phyloP scores from a whole-genome alignment of 2,888 invertebrate genomes.

The Abrostola triplasia region DNA sequence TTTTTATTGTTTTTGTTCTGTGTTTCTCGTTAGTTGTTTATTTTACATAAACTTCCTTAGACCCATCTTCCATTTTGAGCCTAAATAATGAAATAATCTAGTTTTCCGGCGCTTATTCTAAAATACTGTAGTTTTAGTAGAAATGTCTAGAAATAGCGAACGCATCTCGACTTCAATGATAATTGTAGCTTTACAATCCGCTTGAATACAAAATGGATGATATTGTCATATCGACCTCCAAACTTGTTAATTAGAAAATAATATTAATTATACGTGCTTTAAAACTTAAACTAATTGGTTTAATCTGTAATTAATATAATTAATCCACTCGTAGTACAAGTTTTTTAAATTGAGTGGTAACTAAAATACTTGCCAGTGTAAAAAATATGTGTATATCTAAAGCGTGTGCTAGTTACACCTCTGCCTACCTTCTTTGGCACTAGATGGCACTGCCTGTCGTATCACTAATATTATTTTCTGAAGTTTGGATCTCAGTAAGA shows the following conservation, averaged over 20 bases:
- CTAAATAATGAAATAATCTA: neutral
- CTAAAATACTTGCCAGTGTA: neutral
- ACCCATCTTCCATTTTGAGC: neutral
- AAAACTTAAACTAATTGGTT: neutral
- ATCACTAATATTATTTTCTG: neutral
- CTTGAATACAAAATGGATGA: conserved; percentile 19
- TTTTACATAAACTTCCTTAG: neutral
- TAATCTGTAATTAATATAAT: neutral
- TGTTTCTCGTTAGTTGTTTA: neutral
- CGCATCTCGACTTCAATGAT: conserved; percentile 31
- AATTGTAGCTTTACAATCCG: conserved; percentile 35
- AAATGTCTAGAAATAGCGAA: conserved; percentile 34
- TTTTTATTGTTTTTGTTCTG: conserved; percentile 1
- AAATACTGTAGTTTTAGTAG: conserved; percentile 3
- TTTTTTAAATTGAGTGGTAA: conserved; percentile 1
- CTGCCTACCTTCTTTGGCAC: too few relatives aligned
- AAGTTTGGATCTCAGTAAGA: neutral
- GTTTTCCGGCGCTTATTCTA: neutral
- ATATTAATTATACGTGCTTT: conserved; percentile 3
- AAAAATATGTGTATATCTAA: neutral
- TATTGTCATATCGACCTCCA: neutral
- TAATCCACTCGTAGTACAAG: conserved; percentile 3
- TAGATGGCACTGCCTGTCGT: neutral
- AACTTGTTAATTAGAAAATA: conserved; percentile 1
- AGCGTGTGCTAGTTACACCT: too few relatives aligned